These are phyloP conservation scores for Ovis canadensis DNA, from an alignment of 2,113 vertebrate genomes.

Conservation along the genomic window DNA sequence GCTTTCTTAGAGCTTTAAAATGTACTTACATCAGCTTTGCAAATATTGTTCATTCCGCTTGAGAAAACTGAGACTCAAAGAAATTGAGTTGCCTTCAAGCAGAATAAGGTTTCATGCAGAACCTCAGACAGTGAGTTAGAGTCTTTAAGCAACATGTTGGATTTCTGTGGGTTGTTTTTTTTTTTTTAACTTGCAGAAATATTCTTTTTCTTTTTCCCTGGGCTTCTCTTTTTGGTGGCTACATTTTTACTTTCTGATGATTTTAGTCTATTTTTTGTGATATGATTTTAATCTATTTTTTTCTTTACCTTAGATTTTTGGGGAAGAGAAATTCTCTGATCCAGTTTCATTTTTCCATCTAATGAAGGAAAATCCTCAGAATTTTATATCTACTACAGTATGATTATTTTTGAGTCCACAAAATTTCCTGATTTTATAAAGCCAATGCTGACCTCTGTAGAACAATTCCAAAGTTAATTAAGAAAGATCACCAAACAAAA, in stretches of 20 bases:
- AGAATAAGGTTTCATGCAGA: not conserved
- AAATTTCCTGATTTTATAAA: not conserved
- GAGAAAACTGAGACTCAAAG: not conserved
- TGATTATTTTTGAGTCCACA: not conserved
- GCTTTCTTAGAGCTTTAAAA: not conserved
- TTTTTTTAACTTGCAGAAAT: not conserved
- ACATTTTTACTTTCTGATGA: not conserved
- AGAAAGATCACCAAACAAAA: not conserved
- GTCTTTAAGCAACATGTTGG: not conserved
- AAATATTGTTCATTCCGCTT: not conserved
- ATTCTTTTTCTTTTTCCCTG: not conserved
- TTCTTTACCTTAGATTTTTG: not conserved
- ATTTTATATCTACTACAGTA: not conserved
- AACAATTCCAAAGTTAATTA: not conserved
- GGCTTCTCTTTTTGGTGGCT: not conserved
- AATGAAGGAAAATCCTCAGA: not conserved
- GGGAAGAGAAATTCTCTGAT: not conserved
- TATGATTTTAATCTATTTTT: not conserved
- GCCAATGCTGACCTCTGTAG: not conserved
- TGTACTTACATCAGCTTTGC: not conserved
- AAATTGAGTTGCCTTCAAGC: not conserved
- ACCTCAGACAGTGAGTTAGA: not conserved
- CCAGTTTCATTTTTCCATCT: not conserved
- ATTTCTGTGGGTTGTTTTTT: not conserved
- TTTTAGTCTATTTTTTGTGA: not conserved